Conservation (phyloP, 2,113 vertebrate genomes). For the Zapus hudsonius region DNA sequence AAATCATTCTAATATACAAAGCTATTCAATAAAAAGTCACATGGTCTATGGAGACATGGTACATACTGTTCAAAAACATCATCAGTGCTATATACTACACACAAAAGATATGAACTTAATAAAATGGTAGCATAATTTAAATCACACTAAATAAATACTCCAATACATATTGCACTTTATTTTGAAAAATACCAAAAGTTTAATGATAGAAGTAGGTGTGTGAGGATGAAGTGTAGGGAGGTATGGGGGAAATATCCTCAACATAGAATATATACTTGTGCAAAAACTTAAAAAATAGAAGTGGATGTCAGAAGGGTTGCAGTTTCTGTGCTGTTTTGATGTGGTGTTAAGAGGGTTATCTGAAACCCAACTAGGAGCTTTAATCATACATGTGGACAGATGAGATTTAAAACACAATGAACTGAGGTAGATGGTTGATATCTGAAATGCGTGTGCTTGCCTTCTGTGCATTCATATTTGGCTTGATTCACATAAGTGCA, state of each 20-base stretch:
- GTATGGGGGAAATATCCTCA: neutral
- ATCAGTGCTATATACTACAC: neutral
- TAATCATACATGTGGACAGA: neutral
- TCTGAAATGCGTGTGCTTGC: neutral
- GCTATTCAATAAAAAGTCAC: slow-evolving; percentile 34
- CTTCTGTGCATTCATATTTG: slow-evolving; percentile 23
- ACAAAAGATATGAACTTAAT: slow-evolving; percentile 46
- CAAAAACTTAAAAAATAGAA: slow-evolving; percentile 16
- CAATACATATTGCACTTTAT: neutral
- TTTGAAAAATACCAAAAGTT: slow-evolving; percentile 34
- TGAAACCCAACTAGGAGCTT: slow-evolving; percentile 7
- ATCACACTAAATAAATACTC: slow-evolving; percentile 21
- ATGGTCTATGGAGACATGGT: neutral
- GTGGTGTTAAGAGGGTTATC: neutral
- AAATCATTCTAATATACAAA: slow-evolving; percentile 22
- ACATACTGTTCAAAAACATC: neutral
- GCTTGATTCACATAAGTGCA: slow-evolving; percentile 27
- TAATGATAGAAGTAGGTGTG: slow-evolving; percentile 35
- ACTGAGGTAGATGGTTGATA: neutral
- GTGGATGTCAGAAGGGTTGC: neutral
- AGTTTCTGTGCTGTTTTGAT: slow-evolving; percentile 35
- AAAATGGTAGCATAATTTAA: slow-evolving; percentile 44
- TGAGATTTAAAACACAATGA: neutral
- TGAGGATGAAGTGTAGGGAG: neutral
- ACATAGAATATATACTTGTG: neutral